A percentile compares a stretch with the other conserved stretches of the same genome.
Conservation (phyloP, 2,113 vertebrate genomes). For the Dolichotis patagonum region DNA sequence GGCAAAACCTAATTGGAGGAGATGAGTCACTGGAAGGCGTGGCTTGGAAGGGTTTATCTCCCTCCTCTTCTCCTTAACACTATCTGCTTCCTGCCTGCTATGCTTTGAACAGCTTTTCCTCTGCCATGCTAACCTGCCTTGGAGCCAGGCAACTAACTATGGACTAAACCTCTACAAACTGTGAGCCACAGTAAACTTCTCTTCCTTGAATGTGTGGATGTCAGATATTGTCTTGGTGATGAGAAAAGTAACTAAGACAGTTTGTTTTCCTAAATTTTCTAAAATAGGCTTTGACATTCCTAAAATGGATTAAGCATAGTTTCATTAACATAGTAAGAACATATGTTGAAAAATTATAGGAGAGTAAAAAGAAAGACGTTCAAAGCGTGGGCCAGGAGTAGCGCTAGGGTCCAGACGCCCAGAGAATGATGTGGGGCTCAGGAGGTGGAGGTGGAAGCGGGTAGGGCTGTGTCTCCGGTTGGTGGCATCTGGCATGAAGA, state of each 20-base stretch:
- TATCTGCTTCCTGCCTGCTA: background rate
- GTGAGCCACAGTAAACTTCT: background rate
- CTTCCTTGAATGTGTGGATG: background rate
- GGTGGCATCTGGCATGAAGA: background rate
- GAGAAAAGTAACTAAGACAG: background rate
- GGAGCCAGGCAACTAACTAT: background rate
- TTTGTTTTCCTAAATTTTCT: slow-evolving; percentile 29
- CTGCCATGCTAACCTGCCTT: background rate
- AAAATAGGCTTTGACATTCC: slow-evolving; percentile 1
- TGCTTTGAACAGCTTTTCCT: background rate
- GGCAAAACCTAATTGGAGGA: background rate
- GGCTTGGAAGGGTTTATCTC: background rate
- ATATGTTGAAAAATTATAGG: background rate
- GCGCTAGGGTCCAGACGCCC: background rate
- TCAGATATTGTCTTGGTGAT: background rate
- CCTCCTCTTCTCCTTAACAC: too few species aligned
- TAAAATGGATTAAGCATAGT: background rate
- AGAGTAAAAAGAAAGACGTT: background rate
- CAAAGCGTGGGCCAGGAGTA: too few species aligned
- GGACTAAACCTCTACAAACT: background rate
- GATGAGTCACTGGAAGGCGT: background rate
- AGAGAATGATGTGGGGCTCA: fast-evolving
- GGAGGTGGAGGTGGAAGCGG: fast-evolving
- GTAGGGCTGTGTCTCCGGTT: background rate
- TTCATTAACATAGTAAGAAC: background rate